Base-by-base conservation (phyloP, 2,888 invertebrate genomes). In the Drosophila ezoana region DNA sequence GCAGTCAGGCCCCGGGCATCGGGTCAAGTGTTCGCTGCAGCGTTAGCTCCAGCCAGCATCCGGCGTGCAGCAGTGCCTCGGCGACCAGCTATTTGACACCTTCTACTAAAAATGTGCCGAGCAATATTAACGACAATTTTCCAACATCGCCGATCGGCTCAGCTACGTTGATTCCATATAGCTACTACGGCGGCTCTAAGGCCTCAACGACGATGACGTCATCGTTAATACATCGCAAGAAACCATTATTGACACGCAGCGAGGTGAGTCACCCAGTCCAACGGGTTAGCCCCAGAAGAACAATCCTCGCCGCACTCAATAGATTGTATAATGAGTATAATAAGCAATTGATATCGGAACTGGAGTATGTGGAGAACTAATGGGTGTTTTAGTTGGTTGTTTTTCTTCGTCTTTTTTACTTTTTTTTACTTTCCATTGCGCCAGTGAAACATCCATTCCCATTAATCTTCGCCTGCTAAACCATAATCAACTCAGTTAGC, bases 191-290 rank as follows among this genome's bases (percentile, higher is more conserved):
- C 33, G 48, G 62, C 58, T 54, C 45, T 52, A 49, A 54, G 40
- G 37, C 41, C 38, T 69, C 81, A 51, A 56, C 80, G 41, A 64
- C 54, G 73, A 89, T 92, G 89, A 91, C 91, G 78, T 85, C 91
- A 70, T 90, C 91, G 69, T 90, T 91, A 78, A 86, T 91, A 86
- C 90, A 90, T 78, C 90, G 91, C 72, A 91, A 91, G 79, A 92
- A 92, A 81, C 92, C 92, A 62, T 87, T 83, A 79, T 89, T 78
- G 74, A 93, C 89, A 79, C 92, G 84, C 91, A 93, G 91, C 92
- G 93, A 89, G 92, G 92, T 89, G 92, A 94, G 90, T 94, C 72
- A 60, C 33, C 61, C 53, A 62, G 37, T 41, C 23, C 9, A 4
- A 18, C 11, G 37, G 59, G 13, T 49, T 14, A 14, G 14, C 33